These are phyloP conservation scores for Nycteola revayana DNA, from an alignment of 2,888 invertebrate species.

Conservation along the genomic window DNA sequence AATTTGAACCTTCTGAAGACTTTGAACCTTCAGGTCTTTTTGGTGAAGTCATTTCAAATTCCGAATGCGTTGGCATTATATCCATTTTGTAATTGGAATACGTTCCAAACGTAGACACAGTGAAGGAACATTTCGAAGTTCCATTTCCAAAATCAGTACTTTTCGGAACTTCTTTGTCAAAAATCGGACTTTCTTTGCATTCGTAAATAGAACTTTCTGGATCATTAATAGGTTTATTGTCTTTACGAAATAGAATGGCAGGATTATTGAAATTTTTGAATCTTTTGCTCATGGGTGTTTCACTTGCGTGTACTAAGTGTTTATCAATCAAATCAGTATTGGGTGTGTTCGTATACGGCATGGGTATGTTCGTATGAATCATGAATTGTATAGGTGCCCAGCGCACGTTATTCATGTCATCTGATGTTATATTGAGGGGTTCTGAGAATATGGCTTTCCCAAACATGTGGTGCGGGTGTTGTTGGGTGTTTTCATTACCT, in stretches of 20 bases:
- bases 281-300: slow-evolving; percentile 26
- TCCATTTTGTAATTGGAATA: too few species aligned
- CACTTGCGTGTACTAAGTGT: slow-evolving; percentile 20
- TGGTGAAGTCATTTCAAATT: slow-evolving; percentile 11
- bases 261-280: slow-evolving; percentile 24
- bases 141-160: too few species aligned
- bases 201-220: too few species aligned
- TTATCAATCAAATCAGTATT: slow-evolving; percentile 6
- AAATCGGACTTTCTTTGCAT: too few species aligned
- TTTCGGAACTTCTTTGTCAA: too few species aligned
- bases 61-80: too few species aligned
- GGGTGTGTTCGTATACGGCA: slow-evolving; percentile 13
- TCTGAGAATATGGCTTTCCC: slow-evolving; percentile 39
- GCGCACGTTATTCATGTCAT: slow-evolving; percentile 12
- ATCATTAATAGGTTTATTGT: slow-evolving; percentile 8
- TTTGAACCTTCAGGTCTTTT: slow-evolving; percentile 1
- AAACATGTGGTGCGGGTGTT: slow-evolving; percentile 17
- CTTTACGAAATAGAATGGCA: slow-evolving; percentile 3
- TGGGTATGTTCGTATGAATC: slow-evolving; percentile 8
- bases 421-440: slow-evolving; percentile 5
- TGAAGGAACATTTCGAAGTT: too few species aligned
- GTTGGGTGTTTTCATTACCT: too few species aligned
- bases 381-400: slow-evolving; percentile 33
- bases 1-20: background rate
- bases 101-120: too few species aligned